A percentile compares a stretch with the other conserved stretches of the same genome.
phyloP scores from a whole-genome alignment of 2,797 vertebrate genomes.

The Melanotaenia parkinsoni region DNA sequence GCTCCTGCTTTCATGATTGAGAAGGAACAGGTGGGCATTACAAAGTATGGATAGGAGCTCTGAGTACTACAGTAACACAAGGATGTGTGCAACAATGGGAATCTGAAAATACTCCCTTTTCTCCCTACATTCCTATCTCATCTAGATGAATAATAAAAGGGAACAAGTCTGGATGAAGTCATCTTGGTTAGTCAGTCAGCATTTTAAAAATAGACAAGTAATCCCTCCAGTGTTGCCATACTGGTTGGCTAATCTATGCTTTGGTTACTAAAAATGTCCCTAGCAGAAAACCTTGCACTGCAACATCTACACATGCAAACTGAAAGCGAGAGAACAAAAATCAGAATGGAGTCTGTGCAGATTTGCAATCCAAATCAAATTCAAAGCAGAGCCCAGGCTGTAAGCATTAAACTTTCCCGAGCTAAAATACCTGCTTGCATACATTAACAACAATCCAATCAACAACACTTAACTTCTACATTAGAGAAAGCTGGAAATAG shows the following conservation, averaged over 20 bases:
- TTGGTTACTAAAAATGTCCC: conserved; percentile 63
- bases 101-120: too few species aligned
- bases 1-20: conserved; percentile 29
- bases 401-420: conserved; percentile 32
- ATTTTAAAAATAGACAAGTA: conserved; percentile 69
- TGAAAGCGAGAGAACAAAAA: background rate
- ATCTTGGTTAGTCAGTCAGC: conserved; percentile 24
- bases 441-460: conserved; percentile 29
- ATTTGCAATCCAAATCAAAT: conserved; percentile 83
- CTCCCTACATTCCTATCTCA: too few species aligned
- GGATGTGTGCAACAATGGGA: too few species aligned
- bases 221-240: conserved; percentile 53
- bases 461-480: conserved; percentile 1
- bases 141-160: background rate
- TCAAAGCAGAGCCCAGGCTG: conserved; percentile 72
- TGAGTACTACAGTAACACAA: background rate
- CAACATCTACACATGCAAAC: conserved; percentile 14
- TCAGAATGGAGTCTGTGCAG: conserved; percentile 1
- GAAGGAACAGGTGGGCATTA: conserved; percentile 65
- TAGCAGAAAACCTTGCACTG: conserved; percentile 34
- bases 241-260: conserved; percentile 70
- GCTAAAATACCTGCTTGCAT: conserved; percentile 16
- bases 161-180: background rate
- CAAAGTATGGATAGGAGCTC: conserved; percentile 38
- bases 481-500: conserved; percentile 28